Conservation (phyloP, 2,888 invertebrate species). For the Laothoe populi region DNA sequence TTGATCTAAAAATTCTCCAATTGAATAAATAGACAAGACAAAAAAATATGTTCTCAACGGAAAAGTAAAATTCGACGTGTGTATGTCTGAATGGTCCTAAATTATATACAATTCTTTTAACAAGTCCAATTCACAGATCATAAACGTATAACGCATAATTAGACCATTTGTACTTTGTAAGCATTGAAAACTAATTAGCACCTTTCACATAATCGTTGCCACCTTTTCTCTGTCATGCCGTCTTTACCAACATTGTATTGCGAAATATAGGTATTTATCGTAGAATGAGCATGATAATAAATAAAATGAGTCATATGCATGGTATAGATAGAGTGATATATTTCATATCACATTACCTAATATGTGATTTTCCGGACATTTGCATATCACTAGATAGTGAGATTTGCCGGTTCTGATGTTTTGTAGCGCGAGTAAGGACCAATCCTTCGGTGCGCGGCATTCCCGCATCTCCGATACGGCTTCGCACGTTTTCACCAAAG, state of each 20-base stretch:
- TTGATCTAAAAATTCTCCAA: too few relatives aligned
- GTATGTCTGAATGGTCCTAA: too few relatives aligned
- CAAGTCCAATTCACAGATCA: neutral
- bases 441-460: conserved; percentile 94
- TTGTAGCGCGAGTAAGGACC: conserved; percentile 95
- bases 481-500: conserved; percentile 96
- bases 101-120: neutral
- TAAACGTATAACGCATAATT: neutral
- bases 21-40: too few relatives aligned
- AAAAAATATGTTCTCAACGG: too few relatives aligned
- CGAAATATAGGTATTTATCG: conserved; percentile 1
- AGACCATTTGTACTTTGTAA: conserved; percentile 6
- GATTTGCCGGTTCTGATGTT: conserved; percentile 97
- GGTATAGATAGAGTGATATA: neutral
- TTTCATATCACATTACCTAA: conserved; percentile 85
- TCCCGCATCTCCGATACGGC: conserved; percentile 95
- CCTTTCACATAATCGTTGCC: conserved; percentile 32
- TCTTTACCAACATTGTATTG: neutral
- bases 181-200: conserved; percentile 30
- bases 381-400: conserved; percentile 96
- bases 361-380: conserved; percentile 93
- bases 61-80: too few relatives aligned
- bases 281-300: neutral
- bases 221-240: conserved; percentile 26
- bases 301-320: neutral